Conservation (phyloP, 2,797 vertebrate genomes). For the Furcifer pardalis region DNA sequence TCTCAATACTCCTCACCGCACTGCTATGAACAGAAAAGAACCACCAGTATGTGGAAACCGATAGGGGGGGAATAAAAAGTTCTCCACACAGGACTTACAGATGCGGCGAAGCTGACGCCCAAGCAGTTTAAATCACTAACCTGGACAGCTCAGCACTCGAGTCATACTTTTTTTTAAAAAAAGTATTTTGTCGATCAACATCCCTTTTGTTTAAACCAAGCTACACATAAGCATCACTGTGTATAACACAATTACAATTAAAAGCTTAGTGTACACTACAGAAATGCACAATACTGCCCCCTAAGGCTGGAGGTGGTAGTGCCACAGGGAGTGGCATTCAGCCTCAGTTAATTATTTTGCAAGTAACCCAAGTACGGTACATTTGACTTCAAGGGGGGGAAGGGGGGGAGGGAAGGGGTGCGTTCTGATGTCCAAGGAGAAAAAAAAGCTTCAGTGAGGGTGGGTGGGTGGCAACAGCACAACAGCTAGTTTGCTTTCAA, state of each 20-base stretch:
- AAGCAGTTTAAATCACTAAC: conserved; percentile 68
- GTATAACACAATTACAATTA: conserved; percentile 75
- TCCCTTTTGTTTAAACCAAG: conserved; percentile 71
- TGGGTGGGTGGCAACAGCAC: conserved; percentile 89
- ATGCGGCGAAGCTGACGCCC: conserved; percentile 62
- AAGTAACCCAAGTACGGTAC: conserved; percentile 85
- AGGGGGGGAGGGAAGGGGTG: conserved; percentile 75
- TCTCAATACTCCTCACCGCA: background rate
- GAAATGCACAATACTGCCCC: conserved; percentile 74
- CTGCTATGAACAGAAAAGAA: conserved; percentile 38
- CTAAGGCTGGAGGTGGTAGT: conserved; percentile 68
- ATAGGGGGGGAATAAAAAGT: conserved; percentile 9
- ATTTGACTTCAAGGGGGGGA: conserved; percentile 79
- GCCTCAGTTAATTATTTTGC: conserved; percentile 77
- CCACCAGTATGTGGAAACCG: conserved; percentile 41
- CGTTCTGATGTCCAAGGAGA: conserved; percentile 80
- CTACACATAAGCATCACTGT: conserved; percentile 76
- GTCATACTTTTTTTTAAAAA: conserved; percentile 75
- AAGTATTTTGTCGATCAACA: conserved; percentile 71
- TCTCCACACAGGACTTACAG: conserved; percentile 59
- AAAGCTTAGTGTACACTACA: conserved; percentile 78
- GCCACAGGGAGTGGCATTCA: conserved; percentile 68
- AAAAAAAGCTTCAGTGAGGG: conserved; percentile 82
- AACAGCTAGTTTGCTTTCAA: conserved; percentile 91
- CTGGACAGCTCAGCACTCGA: conserved; percentile 72